Percentiles rank a stretch among this genome's conserved stretches.
These are phyloP conservation scores for Turritopsis rubra DNA, from an alignment of 30 jellyfish, hydroid and myxozoan genomes.

Conservation along the genomic window DNA sequence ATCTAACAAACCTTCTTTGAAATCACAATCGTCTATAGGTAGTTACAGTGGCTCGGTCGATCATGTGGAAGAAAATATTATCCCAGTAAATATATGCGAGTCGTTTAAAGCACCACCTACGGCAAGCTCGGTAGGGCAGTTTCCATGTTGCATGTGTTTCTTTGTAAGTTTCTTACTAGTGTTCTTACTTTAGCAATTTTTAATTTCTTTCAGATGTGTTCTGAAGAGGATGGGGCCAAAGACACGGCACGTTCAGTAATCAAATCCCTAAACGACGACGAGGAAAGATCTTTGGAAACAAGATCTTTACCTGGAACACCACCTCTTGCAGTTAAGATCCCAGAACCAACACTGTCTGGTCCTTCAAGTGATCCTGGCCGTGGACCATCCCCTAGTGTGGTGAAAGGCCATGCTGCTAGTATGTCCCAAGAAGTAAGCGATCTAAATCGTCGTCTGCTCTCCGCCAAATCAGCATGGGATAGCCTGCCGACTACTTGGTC, in stretches of 20 bases:
- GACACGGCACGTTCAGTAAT: slow-evolving; percentile 87
- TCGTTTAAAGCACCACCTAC: slow-evolving; percentile 13
- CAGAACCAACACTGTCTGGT: slow-evolving; percentile 83
- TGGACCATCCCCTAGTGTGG: slow-evolving; percentile 49
- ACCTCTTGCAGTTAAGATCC: slow-evolving; percentile 83
- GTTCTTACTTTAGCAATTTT: neutral
- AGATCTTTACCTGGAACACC: slow-evolving; percentile 91
- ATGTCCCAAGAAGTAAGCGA: slow-evolving; percentile 82
- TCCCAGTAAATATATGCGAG: neutral
- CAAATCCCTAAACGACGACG: slow-evolving; percentile 78
- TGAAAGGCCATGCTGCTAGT: slow-evolving; percentile 4
- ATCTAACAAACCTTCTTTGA: slow-evolving; percentile 30
- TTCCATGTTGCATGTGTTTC: neutral
- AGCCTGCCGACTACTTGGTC: slow-evolving; percentile 39
- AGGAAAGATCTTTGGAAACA: slow-evolving; percentile 80
- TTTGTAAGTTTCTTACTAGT: too few relatives aligned
- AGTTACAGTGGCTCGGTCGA: slow-evolving; percentile 15
- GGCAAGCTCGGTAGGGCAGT: neutral
- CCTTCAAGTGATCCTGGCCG: slow-evolving; percentile 98
- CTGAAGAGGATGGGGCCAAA: slow-evolving; percentile 37
- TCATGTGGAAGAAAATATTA: neutral
- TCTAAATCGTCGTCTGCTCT: slow-evolving; percentile 62
- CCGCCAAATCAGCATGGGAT: slow-evolving; percentile 70
- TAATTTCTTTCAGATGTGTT: neutral
- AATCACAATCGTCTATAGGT: slow-evolving; percentile 29